A percentile compares a stretch with the other conserved stretches of the same genome.
These are phyloP conservation scores for Poicephalus meyeri DNA, from an alignment of 2,113 vertebrate species.

Conservation along the genomic window DNA sequence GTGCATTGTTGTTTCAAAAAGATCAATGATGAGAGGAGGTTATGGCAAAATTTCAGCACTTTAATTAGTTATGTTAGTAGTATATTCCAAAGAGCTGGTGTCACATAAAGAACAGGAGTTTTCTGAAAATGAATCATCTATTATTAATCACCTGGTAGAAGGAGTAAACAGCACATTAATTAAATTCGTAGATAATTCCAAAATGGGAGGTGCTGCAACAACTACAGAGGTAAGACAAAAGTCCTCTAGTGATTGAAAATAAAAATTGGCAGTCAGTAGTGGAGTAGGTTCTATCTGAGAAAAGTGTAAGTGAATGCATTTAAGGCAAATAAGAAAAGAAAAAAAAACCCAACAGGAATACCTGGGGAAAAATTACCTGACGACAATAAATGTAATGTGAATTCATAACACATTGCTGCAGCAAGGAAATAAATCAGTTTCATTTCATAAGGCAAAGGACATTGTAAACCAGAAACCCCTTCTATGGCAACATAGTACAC, in stretches of 20 bases:
- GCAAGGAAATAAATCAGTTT: background rate
- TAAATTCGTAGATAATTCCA: background rate
- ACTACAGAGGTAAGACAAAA: background rate
- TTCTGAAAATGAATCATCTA: background rate
- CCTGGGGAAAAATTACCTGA: background rate
- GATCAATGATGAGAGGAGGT: background rate
- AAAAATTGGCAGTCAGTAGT: background rate
- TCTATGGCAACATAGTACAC: background rate
- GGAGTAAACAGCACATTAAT: background rate
- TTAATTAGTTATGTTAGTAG: background rate
- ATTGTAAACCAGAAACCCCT: background rate
- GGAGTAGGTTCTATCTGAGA: background rate
- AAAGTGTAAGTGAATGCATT: background rate
- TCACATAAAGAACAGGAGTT: background rate
- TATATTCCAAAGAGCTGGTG: background rate
- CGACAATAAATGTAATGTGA: background rate
- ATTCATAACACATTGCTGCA: background rate
- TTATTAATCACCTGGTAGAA: constrained; percentile 16
- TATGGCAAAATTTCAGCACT: constrained; percentile 8
- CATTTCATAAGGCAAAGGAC: background rate
- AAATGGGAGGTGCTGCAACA: background rate
- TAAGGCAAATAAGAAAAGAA: background rate
- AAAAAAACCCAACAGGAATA: background rate
- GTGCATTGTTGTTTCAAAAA: background rate
- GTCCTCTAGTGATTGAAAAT: background rate